Evolutionary conservation across 1,140 invertebrate species (phyloP), one percentile per base, ranked within the genome.

Genomic region (Papilio polyxenes): DNA sequence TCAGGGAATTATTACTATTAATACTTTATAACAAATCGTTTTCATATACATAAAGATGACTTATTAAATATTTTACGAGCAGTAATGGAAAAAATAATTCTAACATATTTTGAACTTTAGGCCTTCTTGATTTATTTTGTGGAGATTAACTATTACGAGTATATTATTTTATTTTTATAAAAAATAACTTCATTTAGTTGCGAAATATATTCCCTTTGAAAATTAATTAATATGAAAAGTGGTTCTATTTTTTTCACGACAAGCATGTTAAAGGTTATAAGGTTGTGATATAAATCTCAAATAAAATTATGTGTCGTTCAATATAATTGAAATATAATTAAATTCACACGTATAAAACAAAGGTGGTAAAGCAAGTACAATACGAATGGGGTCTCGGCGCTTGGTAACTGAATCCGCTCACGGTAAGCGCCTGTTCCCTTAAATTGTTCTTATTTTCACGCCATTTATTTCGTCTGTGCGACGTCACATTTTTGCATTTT

Each of bases 381-480:
- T 53, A 74, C 83, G 84, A 87, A 87, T 83, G 82, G 59, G 81
- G 80, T 82, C 80, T 87, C 81, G 31, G 75, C 31, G 49, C 80
- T 81, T 69, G 49, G 85, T 84, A 87, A 87, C 84, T 74, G 78
- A 81, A 87, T 74, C 86, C 81, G 51, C 51, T 53, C 49, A 31
- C 65, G 31, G 77, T 40, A 81, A 75, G 72, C 81, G 72, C 74
- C 76, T 75, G 81, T 81, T 85, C 82, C 84, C 82, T 86, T 82
- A 84, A 87, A 84, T 87, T 81, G 85, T 86, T 87, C 81, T 84
- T 86, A 86, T 87, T 87, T 87, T 88, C 82, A 65, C 84, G 80
- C 56, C 83, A 86, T 83, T 79, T 83, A 88, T 85, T 86, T 85
- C 85, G 83, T 83, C 82, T 82, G 83, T 85, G 82, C 85, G 83